These are phyloP conservation scores for Scytalopus superciliaris DNA, from an alignment of 2,113 vertebrate species.

Conservation along the genomic window DNA sequence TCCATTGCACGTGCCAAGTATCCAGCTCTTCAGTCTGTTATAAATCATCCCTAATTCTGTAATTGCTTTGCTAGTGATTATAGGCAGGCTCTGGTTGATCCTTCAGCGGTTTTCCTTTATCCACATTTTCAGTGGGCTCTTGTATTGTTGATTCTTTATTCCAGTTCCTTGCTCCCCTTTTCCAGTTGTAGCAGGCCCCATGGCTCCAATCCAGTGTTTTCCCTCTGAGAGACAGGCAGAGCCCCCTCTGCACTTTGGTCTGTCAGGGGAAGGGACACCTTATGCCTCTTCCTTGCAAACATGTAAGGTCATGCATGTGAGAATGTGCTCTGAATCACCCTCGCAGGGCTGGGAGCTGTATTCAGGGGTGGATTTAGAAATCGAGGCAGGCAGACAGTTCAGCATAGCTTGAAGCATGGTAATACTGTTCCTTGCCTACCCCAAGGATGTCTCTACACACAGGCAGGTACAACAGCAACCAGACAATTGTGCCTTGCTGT, in stretches of 20 bases:
- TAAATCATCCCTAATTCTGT: conserved; percentile 64
- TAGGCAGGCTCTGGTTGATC: conserved; percentile 52
- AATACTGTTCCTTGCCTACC: background rate
- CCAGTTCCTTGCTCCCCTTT: conserved; percentile 35
- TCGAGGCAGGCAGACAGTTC: background rate
- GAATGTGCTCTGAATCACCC: background rate
- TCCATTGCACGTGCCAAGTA: conserved; percentile 45
- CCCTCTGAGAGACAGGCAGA: background rate
- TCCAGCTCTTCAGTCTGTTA: conserved; percentile 50
- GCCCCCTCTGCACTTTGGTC: background rate
- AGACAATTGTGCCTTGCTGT: background rate
- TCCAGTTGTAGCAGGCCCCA: conserved; percentile 20
- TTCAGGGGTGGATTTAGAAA: background rate
- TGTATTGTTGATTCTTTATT: conserved; percentile 18
- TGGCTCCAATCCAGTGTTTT: background rate
- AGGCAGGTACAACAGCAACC: background rate
- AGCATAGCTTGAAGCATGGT: background rate
- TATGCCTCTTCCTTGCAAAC: background rate
- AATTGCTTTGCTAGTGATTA: conserved; percentile 62
- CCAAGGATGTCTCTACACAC: background rate
- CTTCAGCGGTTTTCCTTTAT: conserved; percentile 41
- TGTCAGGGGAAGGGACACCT: background rate
- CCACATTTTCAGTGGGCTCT: conserved; percentile 38
- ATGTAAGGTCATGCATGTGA: background rate
- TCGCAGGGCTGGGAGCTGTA: background rate